Percentiles rank a stretch among this genome's conserved stretches.
Conservation (phyloP, 2,113 vertebrate genomes). For the mouse (Mus musculus) region GRCm39 chr4:46686001-46686500, state of each 20-base stretch:
- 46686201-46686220: slow-evolving; percentile 13
- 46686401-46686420: background rate
- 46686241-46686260: background rate
- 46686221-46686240: background rate
- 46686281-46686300: background rate
- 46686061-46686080: background rate
- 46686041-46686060: background rate
- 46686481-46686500: background rate
- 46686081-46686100: background rate
- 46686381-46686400: background rate
- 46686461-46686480: background rate
- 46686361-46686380: background rate
- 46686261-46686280: background rate
- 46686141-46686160: background rate
- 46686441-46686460: background rate
- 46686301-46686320: background rate
- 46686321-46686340: background rate
- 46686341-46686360: slow-evolving; percentile 18
- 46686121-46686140: background rate
- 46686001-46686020: background rate
- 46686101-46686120: background rate
- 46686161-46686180: slow-evolving; percentile 37
- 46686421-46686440: background rate
- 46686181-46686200: background rate
- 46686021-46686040: background rate